Evolutionary conservation across 2,797 vertebrate genomes (phyloP).

Genomic region (Lepus oiostolus): DNA sequence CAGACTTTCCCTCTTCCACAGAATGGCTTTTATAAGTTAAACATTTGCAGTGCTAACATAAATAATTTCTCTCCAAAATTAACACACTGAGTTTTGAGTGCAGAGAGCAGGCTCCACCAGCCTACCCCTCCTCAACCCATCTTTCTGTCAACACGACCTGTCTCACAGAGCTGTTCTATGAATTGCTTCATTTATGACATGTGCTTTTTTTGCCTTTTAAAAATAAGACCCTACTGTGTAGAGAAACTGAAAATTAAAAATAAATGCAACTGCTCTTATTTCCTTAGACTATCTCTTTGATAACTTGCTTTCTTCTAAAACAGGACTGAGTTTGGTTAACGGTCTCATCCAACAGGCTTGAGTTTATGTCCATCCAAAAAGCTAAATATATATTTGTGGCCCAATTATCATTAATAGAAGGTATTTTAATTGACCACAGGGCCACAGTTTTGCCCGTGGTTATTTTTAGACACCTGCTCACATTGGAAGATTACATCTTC

Average conservation of each 20-base stretch:
- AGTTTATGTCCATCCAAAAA: conserved; percentile 13
- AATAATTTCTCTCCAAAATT: conserved; percentile 80
- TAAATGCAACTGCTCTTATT: conserved; percentile 72
- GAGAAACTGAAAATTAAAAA: conserved; percentile 76
- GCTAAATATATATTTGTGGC: conserved; percentile 66
- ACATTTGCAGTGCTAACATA: conserved; percentile 78
- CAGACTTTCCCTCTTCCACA: conserved; percentile 63
- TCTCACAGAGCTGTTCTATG: conserved; percentile 50
- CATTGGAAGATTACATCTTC: conserved; percentile 61
- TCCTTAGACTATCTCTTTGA: conserved; percentile 71
- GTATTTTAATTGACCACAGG: conserved; percentile 66
- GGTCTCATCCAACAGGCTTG: conserved; percentile 36
- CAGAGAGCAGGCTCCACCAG: neutral
- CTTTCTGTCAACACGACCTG: conserved; percentile 74
- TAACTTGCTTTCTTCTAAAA: conserved; percentile 63
- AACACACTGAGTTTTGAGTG: conserved; percentile 62
- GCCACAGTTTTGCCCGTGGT: conserved; percentile 53
- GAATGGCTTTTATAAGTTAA: conserved; percentile 75
- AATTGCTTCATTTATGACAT: conserved; percentile 76
- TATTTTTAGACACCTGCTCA: conserved; percentile 73
- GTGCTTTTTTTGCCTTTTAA: conserved; percentile 36
- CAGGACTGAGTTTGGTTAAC: conserved; percentile 55
- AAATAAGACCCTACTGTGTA: conserved; percentile 74
- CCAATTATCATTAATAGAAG: conserved; percentile 55
- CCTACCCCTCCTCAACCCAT: neutral